phyloP scores from a whole-genome alignment of 92 coral and sea anemone genomes.

The Epizoanthus ramosus region DNA sequence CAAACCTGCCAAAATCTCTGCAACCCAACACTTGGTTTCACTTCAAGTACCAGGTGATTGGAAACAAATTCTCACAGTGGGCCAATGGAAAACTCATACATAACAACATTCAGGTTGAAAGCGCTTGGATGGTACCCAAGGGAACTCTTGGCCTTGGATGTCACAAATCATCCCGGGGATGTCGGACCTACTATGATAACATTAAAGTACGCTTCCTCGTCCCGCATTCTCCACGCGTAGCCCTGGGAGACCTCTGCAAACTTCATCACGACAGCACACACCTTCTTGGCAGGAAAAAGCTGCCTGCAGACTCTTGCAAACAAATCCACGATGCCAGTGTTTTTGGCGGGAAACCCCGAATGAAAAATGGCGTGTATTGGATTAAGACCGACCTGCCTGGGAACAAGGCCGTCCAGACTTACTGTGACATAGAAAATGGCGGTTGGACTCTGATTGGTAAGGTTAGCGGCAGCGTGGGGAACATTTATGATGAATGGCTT shows the following conservation, averaged over 20 bases:
- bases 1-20: slow-evolving; percentile 56
- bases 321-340: slow-evolving; percentile 72
- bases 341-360: slow-evolving; percentile 40
- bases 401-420: slow-evolving; percentile 46
- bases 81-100: slow-evolving; percentile 58
- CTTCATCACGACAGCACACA: slow-evolving; percentile 27
- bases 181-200: slow-evolving; percentile 73
- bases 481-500: slow-evolving; percentile 73
- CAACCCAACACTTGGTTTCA: slow-evolving; percentile 63
- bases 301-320: slow-evolving; percentile 83
- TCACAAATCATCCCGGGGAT: slow-evolving; percentile 50
- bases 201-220: slow-evolving; percentile 62
- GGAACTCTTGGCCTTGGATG: slow-evolving; percentile 81
- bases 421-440: slow-evolving; percentile 82
- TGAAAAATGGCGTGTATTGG: slow-evolving; percentile 81
- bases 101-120: slow-evolving; percentile 54
- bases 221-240: slow-evolving; percentile 50
- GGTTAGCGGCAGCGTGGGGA: slow-evolving; percentile 73
- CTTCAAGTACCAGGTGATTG: slow-evolving; percentile 70
- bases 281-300: slow-evolving; percentile 31
- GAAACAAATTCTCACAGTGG: slow-evolving; percentile 73
- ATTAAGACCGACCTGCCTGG: slow-evolving; percentile 59
- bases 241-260: slow-evolving; percentile 58
- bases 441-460: slow-evolving; percentile 97
- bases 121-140: slow-evolving; percentile 61